Conservation (phyloP, 2,113 vertebrate species). For the Dromas ardeola region DNA sequence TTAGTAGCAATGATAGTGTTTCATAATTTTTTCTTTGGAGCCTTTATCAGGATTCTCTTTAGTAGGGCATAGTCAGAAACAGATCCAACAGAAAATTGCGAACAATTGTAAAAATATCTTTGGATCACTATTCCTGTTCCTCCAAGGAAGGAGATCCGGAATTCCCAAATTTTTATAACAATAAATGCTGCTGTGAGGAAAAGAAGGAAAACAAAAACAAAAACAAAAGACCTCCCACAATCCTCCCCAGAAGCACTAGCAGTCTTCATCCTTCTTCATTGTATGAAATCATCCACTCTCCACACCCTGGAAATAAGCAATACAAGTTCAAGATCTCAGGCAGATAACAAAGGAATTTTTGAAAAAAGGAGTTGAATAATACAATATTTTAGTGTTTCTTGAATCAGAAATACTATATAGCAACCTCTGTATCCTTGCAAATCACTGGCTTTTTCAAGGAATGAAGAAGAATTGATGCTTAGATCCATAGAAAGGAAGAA, state of each 20-base stretch:
- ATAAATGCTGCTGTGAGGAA: not conserved
- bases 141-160: not conserved
- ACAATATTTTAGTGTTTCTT: not conserved
- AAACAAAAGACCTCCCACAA: not conserved
- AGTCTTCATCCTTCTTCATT: not conserved
- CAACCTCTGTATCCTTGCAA: not conserved
- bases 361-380: not conserved
- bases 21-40: not conserved
- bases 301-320: not conserved
- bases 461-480: not conserved
- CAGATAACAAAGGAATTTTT: not conserved
- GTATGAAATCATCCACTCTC: not conserved
- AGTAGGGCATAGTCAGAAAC: not conserved
- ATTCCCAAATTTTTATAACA: not conserved
- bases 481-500: not conserved
- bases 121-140: not conserved
- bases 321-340: not conserved
- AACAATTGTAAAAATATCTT: not conserved
- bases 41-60: not conserved
- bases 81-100: not conserved
- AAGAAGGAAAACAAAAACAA: not conserved
- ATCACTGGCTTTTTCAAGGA: not conserved
- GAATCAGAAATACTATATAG: not conserved
- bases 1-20: not conserved
- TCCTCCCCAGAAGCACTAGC: accelerated